Evolutionary conservation across 2,888 invertebrate species (phyloP).

Genomic region (Sminthurides aquaticus): DNA sequence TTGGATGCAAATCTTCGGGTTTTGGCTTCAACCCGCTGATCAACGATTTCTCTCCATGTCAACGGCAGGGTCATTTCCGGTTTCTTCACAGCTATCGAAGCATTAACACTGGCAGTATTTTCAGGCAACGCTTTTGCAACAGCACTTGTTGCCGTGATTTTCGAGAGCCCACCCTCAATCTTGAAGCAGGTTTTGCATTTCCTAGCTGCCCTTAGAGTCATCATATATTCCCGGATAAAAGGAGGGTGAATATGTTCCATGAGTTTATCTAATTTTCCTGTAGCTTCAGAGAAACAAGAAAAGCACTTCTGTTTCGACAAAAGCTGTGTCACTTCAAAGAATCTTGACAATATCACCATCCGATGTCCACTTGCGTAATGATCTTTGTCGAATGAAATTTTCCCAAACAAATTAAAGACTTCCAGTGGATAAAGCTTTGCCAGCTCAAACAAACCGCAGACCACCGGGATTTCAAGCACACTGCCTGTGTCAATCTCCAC

Average conservation of each 20-base stretch:
- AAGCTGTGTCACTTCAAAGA: slow-evolving; percentile 29
- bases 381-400: slow-evolving; percentile 28
- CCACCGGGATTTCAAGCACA: slow-evolving; percentile 28
- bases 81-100: neutral
- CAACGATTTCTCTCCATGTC: slow-evolving; percentile 39
- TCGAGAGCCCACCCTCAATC: slow-evolving; percentile 1
- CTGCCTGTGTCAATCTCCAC: slow-evolving; percentile 27
- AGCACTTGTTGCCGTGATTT: neutral
- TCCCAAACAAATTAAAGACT: slow-evolving; percentile 28
- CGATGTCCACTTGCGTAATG: slow-evolving; percentile 35
- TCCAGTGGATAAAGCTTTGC: slow-evolving; percentile 27
- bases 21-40: slow-evolving; percentile 35
- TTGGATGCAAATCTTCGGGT: slow-evolving; percentile 34
- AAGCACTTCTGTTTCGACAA: slow-evolving; percentile 37
- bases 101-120: neutral
- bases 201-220: neutral
- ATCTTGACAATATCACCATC: slow-evolving; percentile 23
- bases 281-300: slow-evolving; percentile 24
- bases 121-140: no score
- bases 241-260: slow-evolving; percentile 12
- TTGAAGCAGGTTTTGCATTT: slow-evolving; percentile 13
- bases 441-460: slow-evolving; percentile 34
- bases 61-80: neutral
- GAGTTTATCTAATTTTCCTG: slow-evolving; percentile 13
- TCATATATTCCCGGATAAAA: slow-evolving; percentile 12